Conservation (phyloP, 2,797 vertebrate genomes). For the Labeo calbasu region DNA sequence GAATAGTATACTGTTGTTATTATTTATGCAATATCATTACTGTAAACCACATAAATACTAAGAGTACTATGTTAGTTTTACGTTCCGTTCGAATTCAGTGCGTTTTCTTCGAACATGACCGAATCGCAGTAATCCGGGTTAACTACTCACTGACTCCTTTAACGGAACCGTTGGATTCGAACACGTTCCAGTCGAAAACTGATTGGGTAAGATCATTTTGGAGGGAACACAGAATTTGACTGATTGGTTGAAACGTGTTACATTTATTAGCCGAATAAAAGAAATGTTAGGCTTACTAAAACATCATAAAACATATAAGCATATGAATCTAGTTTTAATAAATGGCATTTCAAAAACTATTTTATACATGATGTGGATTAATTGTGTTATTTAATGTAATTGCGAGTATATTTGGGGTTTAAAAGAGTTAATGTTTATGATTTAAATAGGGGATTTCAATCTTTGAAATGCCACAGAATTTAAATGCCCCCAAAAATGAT, state of each 20-base stretch:
- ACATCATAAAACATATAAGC: neutral
- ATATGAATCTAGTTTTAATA: too few relatives aligned
- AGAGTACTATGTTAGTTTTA: too few relatives aligned
- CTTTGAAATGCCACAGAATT: neutral
- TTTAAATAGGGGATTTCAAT: neutral
- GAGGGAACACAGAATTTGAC: neutral
- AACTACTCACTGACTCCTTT: neutral
- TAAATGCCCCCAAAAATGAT: neutral
- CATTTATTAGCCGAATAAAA: neutral
- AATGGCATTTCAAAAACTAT: too few relatives aligned
- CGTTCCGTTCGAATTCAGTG: neutral
- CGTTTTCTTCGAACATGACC: neutral
- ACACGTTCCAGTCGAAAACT: neutral
- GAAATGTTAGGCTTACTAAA: neutral
- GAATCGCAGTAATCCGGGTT: neutral
- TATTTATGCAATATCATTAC: neutral
- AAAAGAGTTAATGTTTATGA: neutral
- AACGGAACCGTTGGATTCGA: neutral
- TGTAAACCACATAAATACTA: neutral
- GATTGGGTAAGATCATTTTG: conserved; percentile 1
- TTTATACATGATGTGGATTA: too few relatives aligned
- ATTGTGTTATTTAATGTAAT: neutral
- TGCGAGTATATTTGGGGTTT: neutral
- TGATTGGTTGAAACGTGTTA: neutral
- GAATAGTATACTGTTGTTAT: neutral